Conservation (phyloP, 2,113 vertebrate species). For the Caracal caracal region DNA sequence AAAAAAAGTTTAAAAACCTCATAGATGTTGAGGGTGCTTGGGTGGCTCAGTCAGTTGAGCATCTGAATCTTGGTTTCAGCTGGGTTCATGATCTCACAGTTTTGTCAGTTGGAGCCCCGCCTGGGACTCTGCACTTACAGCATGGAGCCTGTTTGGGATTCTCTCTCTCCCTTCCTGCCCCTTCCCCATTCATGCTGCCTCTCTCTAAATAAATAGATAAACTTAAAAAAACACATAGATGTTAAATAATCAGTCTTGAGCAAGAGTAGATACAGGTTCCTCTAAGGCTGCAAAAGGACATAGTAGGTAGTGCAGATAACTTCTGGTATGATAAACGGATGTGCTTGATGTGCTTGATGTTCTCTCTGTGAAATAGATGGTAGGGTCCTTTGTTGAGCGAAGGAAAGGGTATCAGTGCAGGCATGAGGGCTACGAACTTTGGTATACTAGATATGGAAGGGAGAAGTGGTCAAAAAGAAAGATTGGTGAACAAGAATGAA, state of each 20-base stretch:
- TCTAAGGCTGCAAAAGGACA: neutral
- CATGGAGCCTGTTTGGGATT: no score
- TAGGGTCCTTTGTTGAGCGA: neutral
- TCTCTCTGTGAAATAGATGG: neutral
- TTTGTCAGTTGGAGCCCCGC: no score
- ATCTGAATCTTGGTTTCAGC: no score
- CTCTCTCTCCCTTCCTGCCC: no score
- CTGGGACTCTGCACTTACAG: no score
- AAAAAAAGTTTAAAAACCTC: no score
- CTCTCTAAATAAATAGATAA: no score
- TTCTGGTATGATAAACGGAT: neutral
- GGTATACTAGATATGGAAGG: neutral
- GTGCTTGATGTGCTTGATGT: neutral
- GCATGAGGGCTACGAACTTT: neutral
- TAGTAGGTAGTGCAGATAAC: neutral
- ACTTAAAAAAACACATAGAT: neutral
- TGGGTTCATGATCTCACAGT: no score
- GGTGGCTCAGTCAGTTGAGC: no score
- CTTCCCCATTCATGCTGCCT: no score
- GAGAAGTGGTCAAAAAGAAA: neutral
- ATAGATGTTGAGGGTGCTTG: no score
- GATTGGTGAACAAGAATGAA: neutral
- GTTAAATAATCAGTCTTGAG: neutral
- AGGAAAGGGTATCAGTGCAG: neutral
- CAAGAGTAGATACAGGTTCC: neutral